Conservation (phyloP, 2,113 vertebrate genomes). For the Centropristis striata region DNA sequence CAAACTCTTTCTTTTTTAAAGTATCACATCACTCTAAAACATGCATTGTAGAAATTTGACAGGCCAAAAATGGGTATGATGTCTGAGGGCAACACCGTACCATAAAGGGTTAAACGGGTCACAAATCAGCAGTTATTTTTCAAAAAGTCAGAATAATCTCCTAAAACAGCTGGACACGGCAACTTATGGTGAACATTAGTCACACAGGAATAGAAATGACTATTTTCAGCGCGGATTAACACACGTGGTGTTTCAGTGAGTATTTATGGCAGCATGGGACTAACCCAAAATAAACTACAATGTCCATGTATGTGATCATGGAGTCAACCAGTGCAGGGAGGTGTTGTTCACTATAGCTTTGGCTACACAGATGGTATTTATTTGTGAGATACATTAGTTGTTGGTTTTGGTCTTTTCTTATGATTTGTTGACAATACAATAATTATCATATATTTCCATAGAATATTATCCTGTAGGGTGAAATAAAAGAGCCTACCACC, state of each 20-base stretch:
- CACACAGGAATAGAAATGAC: not conserved
- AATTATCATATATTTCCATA: not conserved
- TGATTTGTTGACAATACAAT: not conserved
- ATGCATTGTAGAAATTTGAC: too few species aligned
- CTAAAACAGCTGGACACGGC: not conserved
- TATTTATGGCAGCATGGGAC: not conserved
- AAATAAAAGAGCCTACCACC: too few species aligned
- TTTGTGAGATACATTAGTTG: not conserved
- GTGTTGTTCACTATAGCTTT: not conserved
- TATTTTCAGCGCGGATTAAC: not conserved
- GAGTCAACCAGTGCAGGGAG: not conserved
- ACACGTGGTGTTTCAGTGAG: not conserved
- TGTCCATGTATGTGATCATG: not conserved
- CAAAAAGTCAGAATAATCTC: not conserved
- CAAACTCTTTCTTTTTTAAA: too few species aligned
- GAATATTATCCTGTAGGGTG: not conserved
- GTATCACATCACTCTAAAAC: too few species aligned
- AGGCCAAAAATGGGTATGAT: too few species aligned
- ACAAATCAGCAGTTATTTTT: not conserved
- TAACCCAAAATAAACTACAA: not conserved
- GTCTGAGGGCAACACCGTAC: too few species aligned
- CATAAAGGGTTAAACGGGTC: not conserved
- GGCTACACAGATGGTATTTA: not conserved
- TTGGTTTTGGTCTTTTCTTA: not conserved
- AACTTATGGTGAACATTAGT: not conserved